These are phyloP conservation scores for Epinephelus malabaricus DNA, from an alignment of 2,797 vertebrate genomes.

Conservation along the genomic window DNA sequence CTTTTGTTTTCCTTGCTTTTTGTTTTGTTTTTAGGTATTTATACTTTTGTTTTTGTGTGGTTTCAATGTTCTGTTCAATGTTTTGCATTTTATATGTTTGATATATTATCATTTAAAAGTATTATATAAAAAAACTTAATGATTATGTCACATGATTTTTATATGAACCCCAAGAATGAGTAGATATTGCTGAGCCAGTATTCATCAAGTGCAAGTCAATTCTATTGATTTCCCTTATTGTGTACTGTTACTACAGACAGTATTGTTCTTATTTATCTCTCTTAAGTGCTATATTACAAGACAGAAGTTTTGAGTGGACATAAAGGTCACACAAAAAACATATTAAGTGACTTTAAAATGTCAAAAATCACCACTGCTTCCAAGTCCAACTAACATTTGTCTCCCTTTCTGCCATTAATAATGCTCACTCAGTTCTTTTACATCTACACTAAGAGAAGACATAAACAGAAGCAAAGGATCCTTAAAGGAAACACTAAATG, in stretches of 20 bases:
- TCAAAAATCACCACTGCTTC: too few relatives aligned
- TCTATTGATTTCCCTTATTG: too few relatives aligned
- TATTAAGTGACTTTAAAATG: not conserved
- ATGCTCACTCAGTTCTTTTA: fast-evolving
- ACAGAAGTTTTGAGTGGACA: too few relatives aligned
- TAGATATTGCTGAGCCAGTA: too few relatives aligned
- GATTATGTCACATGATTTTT: too few relatives aligned
- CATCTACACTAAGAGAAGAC: fast-evolving
- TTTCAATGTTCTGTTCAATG: not conserved
- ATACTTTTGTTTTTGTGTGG: not conserved
- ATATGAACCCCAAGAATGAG: too few relatives aligned
- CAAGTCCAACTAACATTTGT: not conserved
- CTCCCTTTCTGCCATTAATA: not conserved
- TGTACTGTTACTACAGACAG: not conserved
- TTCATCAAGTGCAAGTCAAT: too few relatives aligned
- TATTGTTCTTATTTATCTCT: not conserved
- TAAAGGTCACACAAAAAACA: not conserved
- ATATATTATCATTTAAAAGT: not conserved
- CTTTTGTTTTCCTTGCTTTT: not conserved
- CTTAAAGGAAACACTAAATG: not conserved
- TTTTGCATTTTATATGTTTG: not conserved
- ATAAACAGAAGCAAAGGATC: not conserved
- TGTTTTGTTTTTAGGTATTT: not conserved
- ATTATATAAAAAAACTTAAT: too few relatives aligned
- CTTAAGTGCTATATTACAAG: not conserved